A percentile compares a stretch with the other conserved stretches of the same genome.
These are phyloP conservation scores for Halcyon leucocephala DNA, from an alignment of 2,797 vertebrate species.

Conservation along the genomic window DNA sequence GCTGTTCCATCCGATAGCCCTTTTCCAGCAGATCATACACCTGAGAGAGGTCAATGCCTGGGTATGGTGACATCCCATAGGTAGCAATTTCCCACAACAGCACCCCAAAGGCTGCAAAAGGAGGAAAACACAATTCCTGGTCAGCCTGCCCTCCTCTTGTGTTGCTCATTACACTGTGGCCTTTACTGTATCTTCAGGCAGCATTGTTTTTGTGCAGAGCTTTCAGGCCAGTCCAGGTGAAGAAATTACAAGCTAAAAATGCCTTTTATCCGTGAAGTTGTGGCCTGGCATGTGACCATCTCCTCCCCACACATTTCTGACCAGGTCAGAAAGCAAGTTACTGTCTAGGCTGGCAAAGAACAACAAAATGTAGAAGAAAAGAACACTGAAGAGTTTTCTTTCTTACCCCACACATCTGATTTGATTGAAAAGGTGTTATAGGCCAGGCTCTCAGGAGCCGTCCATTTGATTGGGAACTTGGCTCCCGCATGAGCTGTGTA, in stretches of 20 bases:
- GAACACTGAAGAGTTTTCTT: neutral
- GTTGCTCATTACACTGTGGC: neutral
- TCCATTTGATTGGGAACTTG: conserved; percentile 99
- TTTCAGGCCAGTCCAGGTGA: neutral
- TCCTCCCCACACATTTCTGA: neutral
- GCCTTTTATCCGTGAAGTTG: neutral
- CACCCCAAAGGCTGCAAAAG: conserved; percentile 91
- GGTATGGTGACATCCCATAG: conserved; percentile 99
- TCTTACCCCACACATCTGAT: conserved; percentile 97
- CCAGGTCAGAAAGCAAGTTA: neutral
- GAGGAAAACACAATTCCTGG: neutral
- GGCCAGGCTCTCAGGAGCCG: conserved; percentile 96
- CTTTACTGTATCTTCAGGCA: neutral
- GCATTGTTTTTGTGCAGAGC: neutral
- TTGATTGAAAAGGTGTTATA: conserved; percentile 99
- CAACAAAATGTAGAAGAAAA: neutral
- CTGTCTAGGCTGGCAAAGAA: neutral
- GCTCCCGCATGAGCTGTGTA: conserved; percentile 98
- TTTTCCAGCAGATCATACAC: conserved; percentile 98
- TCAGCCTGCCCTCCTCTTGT: neutral
- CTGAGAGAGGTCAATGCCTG: conserved; percentile 97
- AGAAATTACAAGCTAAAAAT: neutral
- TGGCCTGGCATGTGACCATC: neutral
- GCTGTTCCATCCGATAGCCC: conserved; percentile 98
- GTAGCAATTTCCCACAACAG: conserved; percentile 98